phyloP scores from a whole-genome alignment of 2,888 invertebrate genomes.

The Autographa pulchrina region DNA sequence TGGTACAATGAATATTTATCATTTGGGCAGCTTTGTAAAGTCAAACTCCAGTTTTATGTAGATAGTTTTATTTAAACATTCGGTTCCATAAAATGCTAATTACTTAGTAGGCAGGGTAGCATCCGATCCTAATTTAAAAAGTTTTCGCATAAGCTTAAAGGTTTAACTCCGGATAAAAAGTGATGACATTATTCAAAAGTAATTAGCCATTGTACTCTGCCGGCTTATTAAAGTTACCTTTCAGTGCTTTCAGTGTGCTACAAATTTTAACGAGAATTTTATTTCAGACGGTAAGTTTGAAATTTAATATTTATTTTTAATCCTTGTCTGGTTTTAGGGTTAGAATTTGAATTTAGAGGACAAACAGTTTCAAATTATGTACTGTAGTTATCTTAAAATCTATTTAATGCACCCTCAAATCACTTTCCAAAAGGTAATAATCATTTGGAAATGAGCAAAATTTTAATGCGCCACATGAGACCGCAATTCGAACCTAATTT shows the following conservation, averaged over 20 bases:
- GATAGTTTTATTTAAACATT: constrained; percentile 24
- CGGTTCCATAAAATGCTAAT: constrained; percentile 21
- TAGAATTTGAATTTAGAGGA: not conserved
- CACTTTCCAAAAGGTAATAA: too few relatives aligned
- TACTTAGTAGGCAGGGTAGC: constrained; percentile 9
- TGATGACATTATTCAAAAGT: constrained; percentile 14
- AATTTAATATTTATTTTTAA: not conserved
- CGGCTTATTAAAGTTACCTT: not conserved
- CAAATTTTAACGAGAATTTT: not conserved
- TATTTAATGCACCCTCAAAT: too few relatives aligned
- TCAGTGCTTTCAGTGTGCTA: not conserved
- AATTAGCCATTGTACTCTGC: constrained; percentile 10
- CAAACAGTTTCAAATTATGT: too few relatives aligned
- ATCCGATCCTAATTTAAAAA: constrained; percentile 16
- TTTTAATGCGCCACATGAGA: too few relatives aligned
- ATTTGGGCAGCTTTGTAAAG: constrained; percentile 13
- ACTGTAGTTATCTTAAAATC: too few relatives aligned
- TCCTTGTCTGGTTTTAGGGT: not conserved
- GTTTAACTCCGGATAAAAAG: constrained; percentile 12
- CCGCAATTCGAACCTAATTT: too few relatives aligned
- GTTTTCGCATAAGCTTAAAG: constrained; percentile 15
- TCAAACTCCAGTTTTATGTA: constrained; percentile 20
- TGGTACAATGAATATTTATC: constrained; percentile 28
- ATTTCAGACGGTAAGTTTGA: not conserved
- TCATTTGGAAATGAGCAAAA: too few relatives aligned